phyloP scores from a whole-genome alignment of 1,140 invertebrate genomes.

The Artemia franciscana region DNA sequence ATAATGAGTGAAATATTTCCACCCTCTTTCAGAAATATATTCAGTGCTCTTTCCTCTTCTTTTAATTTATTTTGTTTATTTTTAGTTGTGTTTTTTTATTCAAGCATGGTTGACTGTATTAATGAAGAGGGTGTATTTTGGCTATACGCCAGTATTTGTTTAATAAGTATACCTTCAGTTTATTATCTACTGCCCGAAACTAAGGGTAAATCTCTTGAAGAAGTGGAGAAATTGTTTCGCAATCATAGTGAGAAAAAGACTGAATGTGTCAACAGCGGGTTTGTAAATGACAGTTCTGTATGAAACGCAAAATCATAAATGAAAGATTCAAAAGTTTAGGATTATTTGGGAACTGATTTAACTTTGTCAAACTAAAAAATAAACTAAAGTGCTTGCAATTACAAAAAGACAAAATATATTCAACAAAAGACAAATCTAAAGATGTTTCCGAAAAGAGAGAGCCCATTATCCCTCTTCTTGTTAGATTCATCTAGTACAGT shows the following conservation, averaged over 20 bases:
- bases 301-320: too few species aligned
- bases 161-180: conserved; percentile 27
- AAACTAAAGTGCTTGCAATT: too few species aligned
- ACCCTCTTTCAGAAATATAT: background rate
- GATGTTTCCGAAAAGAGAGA: too few species aligned
- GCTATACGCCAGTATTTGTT: conserved; percentile 28
- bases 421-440: too few species aligned
- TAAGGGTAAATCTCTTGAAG: conserved; percentile 36
- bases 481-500: too few species aligned
- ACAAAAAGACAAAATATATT: too few species aligned
- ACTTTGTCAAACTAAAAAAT: too few species aligned
- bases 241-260: background rate
- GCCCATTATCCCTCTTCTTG: too few species aligned
- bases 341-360: too few species aligned
- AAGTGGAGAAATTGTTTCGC: conserved; percentile 22
- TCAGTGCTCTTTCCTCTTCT: background rate
- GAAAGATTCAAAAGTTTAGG: too few species aligned
- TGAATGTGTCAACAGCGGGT: too few species aligned
- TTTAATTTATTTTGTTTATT: background rate
- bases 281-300: too few species aligned
- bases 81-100: background rate
- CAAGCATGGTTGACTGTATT: background rate
- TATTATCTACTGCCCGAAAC: conserved; percentile 42
- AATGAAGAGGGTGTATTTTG: conserved; percentile 13
- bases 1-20: conserved; percentile 26